These are phyloP conservation scores for Drosophila meridiana DNA, from an alignment of 2,888 invertebrate genomes.

Conservation along the genomic window DNA sequence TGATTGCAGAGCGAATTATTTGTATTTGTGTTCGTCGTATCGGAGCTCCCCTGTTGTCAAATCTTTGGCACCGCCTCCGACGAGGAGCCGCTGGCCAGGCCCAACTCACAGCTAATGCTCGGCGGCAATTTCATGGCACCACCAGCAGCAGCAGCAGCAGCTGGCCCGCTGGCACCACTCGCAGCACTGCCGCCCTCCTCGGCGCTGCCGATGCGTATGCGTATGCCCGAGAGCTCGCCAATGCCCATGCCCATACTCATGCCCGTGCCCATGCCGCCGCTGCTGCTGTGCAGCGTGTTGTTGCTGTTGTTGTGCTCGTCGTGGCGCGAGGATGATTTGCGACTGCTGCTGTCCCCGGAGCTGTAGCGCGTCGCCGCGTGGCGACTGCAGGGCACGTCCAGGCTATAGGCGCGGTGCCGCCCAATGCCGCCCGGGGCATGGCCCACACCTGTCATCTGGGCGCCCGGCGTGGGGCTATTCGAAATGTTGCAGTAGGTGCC, in stretches of 20 bases:
- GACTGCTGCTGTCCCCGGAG: conserved; percentile 84
- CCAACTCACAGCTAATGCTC: conserved; percentile 80
- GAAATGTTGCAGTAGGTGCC: conserved; percentile 83
- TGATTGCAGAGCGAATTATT: conserved; percentile 82
- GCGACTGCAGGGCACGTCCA: conserved; percentile 84
- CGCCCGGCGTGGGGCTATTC: conserved; percentile 78
- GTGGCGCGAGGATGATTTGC: conserved; percentile 83
- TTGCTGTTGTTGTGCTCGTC: conserved; percentile 84
- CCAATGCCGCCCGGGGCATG: conserved; percentile 28
- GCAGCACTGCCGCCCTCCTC: conserved; percentile 66
- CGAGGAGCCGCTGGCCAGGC: conserved; percentile 78
- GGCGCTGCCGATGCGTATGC: conserved; percentile 66
- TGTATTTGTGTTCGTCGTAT: conserved; percentile 73
- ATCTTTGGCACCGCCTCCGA: conserved; percentile 83
- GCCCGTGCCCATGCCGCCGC: conserved; percentile 47
- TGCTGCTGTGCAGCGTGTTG: conserved; percentile 84
- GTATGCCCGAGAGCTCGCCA: conserved; percentile 6
- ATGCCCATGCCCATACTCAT: conserved; percentile 6
- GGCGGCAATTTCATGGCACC: conserved; percentile 57
- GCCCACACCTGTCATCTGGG: conserved; percentile 18
- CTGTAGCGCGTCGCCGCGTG: conserved; percentile 77
- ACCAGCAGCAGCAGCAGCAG: conserved; percentile 56
- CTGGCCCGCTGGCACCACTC: not conserved
- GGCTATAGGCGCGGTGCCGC: conserved; percentile 83
- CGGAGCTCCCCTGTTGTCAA: conserved; percentile 85